phyloP scores from a whole-genome alignment of 1,140 invertebrate genomes.

The Danaus plexippus region DNA sequence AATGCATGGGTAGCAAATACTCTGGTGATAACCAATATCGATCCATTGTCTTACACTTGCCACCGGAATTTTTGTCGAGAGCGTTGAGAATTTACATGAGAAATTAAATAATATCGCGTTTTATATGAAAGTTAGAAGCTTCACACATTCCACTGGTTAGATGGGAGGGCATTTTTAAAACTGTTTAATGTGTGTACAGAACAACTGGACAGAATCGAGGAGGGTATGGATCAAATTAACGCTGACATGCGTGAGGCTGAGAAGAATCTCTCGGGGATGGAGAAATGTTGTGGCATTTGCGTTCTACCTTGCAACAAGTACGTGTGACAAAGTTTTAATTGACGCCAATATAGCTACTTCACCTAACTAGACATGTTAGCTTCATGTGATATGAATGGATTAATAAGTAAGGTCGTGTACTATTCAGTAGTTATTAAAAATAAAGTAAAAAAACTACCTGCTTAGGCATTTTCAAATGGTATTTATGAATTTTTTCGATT shows the following conservation, averaged over 20 bases:
- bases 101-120: slow-evolving; percentile 32
- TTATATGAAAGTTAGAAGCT: slow-evolving; percentile 40
- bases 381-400: no score
- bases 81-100: slow-evolving; percentile 69
- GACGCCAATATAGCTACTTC: no score
- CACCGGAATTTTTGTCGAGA: slow-evolving; percentile 61
- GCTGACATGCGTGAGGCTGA: slow-evolving; percentile 99
- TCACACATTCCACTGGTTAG: slow-evolving; percentile 16
- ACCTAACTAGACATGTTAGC: no score
- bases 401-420: no score
- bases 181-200: slow-evolving; percentile 77
- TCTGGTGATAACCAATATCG: slow-evolving; percentile 15
- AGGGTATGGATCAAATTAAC: slow-evolving; percentile 99
- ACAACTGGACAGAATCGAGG: slow-evolving; percentile 99
- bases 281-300: slow-evolving; percentile 99
- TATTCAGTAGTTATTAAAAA: no score
- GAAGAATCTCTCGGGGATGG: slow-evolving; percentile 99
- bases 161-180: slow-evolving; percentile 41
- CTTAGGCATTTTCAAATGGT: no score
- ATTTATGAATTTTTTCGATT: no score
- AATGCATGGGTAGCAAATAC: slow-evolving; percentile 17
- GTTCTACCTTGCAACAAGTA: slow-evolving; percentile 98
- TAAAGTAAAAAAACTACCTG: no score
- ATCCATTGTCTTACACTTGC: slow-evolving; percentile 54
- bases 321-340: slow-evolving; percentile 28